Evolutionary conservation across 1,140 invertebrate species (phyloP).

Genomic region (Stegodyphus mimosarum): DNA sequence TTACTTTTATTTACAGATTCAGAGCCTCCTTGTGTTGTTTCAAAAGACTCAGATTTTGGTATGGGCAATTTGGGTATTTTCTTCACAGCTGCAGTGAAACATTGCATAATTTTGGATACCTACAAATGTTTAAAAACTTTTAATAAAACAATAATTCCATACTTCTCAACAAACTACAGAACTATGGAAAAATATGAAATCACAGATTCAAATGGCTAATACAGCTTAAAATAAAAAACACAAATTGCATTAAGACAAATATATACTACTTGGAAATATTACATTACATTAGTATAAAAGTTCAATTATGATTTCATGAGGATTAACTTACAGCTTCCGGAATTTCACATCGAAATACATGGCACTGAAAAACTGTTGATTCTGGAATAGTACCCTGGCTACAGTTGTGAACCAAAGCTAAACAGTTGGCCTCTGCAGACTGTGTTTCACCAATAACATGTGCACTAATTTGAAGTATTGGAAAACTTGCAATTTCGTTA

Average conservation of each 20-base stretch:
- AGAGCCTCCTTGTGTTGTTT: slow-evolving; percentile 54
- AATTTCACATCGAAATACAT: slow-evolving; percentile 95
- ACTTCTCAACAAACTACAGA: too few species aligned
- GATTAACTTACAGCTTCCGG: slow-evolving; percentile 89
- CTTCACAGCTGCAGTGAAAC: slow-evolving; percentile 69
- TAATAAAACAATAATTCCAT: too few species aligned
- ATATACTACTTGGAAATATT: too few species aligned
- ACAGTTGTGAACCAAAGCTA: slow-evolving; percentile 89
- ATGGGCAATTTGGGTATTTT: slow-evolving; percentile 57
- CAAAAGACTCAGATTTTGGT: slow-evolving; percentile 45
- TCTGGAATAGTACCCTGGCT: slow-evolving; percentile 88
- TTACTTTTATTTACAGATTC: slow-evolving; percentile 63
- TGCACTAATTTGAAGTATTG: slow-evolving; percentile 92
- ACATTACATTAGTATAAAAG: too few species aligned
- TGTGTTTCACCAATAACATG: slow-evolving; percentile 88
- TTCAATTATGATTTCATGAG: too few species aligned
- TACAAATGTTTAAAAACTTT: slow-evolving; percentile 35
- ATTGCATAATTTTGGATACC: slow-evolving; percentile 69
- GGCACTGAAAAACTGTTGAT: slow-evolving; percentile 92
- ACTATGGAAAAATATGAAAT: not conserved
- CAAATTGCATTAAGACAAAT: too few species aligned
- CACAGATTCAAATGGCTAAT: not conserved
- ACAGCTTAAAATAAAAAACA: not conserved
- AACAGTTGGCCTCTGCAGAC: slow-evolving; percentile 86
- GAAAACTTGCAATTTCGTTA: slow-evolving; percentile 88